Conservation (phyloP, 2,888 invertebrate species). For the Platycnemis pennipes region DNA sequence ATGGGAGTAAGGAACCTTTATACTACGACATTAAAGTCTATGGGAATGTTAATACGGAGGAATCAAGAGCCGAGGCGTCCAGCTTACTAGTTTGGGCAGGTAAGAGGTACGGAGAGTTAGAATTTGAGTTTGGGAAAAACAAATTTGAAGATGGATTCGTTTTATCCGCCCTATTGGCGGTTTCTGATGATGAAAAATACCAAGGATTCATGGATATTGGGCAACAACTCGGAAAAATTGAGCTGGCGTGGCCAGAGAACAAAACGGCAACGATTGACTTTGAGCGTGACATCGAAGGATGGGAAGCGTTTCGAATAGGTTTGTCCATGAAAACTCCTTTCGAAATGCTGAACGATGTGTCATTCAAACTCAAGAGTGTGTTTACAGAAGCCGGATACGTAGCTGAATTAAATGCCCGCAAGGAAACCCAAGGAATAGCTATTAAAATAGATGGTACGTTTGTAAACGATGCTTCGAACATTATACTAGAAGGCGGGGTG, state of each 20-base stretch:
- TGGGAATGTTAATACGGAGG: background rate
- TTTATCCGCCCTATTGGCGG: background rate
- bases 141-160: slow-evolving; percentile 34
- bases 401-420: background rate
- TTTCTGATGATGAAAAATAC: background rate
- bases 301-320: slow-evolving; percentile 29
- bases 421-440: background rate
- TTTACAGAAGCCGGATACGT: slow-evolving; percentile 26
- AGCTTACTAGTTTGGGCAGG: slow-evolving; percentile 40
- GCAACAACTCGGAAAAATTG: background rate
- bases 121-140: slow-evolving; percentile 16
- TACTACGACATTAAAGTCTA: background rate
- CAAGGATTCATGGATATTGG: slow-evolving; percentile 19
- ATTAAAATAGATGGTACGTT: background rate
- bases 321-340: background rate
- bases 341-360: background rate
- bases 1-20: background rate
- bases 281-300: slow-evolving; percentile 43
- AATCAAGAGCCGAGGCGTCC: background rate
- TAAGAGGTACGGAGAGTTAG: background rate
- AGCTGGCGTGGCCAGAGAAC: background rate
- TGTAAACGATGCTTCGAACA: background rate
- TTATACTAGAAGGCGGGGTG: slow-evolving; percentile 9
- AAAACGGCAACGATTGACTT: background rate
- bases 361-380: slow-evolving; percentile 24